phyloP scores from a whole-genome alignment of 2,888 invertebrate genomes.

The Cheiracanthium punctorium region DNA sequence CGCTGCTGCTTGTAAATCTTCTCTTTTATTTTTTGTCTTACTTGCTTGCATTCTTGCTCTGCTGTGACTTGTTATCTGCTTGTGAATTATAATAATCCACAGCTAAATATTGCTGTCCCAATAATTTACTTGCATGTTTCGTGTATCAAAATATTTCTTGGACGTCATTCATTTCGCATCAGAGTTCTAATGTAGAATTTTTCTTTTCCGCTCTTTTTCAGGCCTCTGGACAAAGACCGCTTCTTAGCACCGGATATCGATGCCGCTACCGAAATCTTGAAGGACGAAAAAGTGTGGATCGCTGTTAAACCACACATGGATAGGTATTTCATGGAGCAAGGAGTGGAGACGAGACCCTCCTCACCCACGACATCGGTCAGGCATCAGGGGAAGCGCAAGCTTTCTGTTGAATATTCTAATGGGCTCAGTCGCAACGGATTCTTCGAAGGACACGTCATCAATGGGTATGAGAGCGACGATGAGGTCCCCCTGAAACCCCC shows the following conservation, averaged over 20 bases:
- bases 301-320: slow-evolving; percentile 78
- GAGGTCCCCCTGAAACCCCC: slow-evolving; percentile 24
- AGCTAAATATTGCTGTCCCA: too few relatives aligned
- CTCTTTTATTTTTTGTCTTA: too few relatives aligned
- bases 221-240: slow-evolving; percentile 81
- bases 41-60: too few relatives aligned
- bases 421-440: not conserved
- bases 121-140: too few relatives aligned
- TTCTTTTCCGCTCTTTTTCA: too few relatives aligned
- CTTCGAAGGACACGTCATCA: slow-evolving; percentile 15
- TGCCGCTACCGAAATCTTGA: slow-evolving; percentile 78
- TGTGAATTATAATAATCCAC: too few relatives aligned
- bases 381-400: slow-evolving; percentile 24
- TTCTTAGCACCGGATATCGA: slow-evolving; percentile 83
- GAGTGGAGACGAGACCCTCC: slow-evolving; percentile 78
- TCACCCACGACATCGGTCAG: slow-evolving; percentile 77
- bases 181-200: too few relatives aligned
- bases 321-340: slow-evolving; percentile 76
- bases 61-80: too few relatives aligned
- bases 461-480: slow-evolving; percentile 11
- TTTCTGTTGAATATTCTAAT: slow-evolving; percentile 33
- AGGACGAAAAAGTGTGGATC: slow-evolving; percentile 79
- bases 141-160: too few relatives aligned
- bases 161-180: too few relatives aligned
- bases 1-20: too few relatives aligned